A percentile compares a stretch with the other conserved stretches of the same genome.
These are phyloP conservation scores for Phoenicopterus ruber DNA, from an alignment of 2,113 vertebrate genomes.

Conservation along the genomic window DNA sequence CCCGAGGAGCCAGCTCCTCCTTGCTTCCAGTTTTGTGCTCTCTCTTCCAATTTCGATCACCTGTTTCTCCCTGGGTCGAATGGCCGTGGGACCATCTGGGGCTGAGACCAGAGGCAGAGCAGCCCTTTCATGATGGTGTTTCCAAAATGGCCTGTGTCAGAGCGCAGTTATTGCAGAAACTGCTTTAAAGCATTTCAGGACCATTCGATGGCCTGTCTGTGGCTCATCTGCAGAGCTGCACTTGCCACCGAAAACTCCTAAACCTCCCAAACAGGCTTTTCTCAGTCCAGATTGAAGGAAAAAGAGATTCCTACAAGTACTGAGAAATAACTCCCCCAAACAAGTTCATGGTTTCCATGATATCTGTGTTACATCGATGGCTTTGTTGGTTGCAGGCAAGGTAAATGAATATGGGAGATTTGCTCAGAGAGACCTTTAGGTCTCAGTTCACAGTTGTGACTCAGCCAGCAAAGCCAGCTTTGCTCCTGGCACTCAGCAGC, in stretches of 20 bases:
- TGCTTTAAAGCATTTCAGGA: background rate
- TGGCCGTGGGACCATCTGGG: background rate
- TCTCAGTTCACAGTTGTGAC: background rate
- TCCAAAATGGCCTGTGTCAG: background rate
- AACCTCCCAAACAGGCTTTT: background rate
- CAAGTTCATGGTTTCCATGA: rapidly evolving
- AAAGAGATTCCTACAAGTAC: background rate
- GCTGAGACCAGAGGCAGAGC: background rate
- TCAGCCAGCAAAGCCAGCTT: background rate
- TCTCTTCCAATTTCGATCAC: background rate
- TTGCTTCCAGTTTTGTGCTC: background rate
- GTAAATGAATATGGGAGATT: background rate
- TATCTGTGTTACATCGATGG: background rate
- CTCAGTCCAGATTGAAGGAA: background rate
- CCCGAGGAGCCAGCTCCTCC: background rate
- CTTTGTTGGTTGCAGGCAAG: background rate
- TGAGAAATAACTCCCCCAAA: background rate
- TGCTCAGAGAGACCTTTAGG: background rate
- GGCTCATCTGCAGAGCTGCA: background rate
- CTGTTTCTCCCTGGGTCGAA: background rate
- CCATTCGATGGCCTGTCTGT: background rate
- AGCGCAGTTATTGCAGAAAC: background rate
- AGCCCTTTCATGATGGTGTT: background rate
- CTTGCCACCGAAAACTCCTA: background rate
- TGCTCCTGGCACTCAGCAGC: background rate